Percentiles rank a stretch among this genome's conserved stretches.
phyloP scores from a whole-genome alignment of 2,797 vertebrate species.

The Steatocranus sp. region DNA sequence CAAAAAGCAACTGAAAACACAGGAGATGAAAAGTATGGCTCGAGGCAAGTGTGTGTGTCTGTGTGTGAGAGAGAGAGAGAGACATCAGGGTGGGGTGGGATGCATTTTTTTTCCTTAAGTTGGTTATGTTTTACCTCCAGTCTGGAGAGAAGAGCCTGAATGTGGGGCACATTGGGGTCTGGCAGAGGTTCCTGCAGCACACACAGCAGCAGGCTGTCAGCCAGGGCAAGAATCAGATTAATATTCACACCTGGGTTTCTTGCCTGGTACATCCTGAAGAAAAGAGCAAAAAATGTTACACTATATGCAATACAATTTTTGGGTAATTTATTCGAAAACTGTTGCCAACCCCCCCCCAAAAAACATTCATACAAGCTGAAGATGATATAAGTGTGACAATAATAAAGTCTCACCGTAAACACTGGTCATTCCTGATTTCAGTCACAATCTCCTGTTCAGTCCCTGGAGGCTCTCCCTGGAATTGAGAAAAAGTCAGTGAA shows the following conservation, averaged over 20 bases:
- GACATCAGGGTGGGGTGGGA: not conserved
- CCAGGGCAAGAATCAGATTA: slow-evolving; percentile 39
- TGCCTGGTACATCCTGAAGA: slow-evolving; percentile 6
- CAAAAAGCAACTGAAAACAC: slow-evolving; percentile 14
- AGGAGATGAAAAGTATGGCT: slow-evolving; percentile 13
- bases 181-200: slow-evolving; percentile 69
- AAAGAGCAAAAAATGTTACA: not conserved
- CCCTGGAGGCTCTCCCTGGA: slow-evolving; percentile 5
- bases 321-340: not conserved
- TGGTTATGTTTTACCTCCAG: slow-evolving; percentile 60
- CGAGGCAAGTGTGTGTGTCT: slow-evolving; percentile 6
- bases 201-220: slow-evolving; percentile 68
- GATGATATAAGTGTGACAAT: not conserved
- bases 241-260: not conserved
- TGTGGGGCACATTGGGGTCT: slow-evolving; percentile 46
- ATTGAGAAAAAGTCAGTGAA: slow-evolving; percentile 6
- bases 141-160: slow-evolving; percentile 58
- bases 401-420: slow-evolving; percentile 43
- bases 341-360: not conserved
- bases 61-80: not conserved
- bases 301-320: not conserved
- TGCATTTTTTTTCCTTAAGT: not conserved
- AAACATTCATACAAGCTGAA: not conserved
- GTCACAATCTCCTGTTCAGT: not conserved
- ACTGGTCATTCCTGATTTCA: not conserved